Conservation (phyloP, 2,797 vertebrate genomes). For the Tragopan temminckii region DNA sequence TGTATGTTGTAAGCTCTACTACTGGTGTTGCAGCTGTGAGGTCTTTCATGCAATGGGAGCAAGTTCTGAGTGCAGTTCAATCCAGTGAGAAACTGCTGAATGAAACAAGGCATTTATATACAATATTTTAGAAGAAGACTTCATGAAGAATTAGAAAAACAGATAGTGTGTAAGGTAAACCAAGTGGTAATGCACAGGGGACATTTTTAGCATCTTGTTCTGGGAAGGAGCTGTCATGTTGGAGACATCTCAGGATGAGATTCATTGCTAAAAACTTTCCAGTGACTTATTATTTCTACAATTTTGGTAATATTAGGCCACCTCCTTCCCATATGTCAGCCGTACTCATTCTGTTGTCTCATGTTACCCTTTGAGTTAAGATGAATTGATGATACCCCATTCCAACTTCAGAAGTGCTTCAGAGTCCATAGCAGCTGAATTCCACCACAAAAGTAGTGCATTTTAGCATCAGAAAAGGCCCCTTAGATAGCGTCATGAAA, state of each 20-base stretch:
- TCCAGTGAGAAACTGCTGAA: not conserved
- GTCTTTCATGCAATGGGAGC: not conserved
- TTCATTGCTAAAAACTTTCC: not conserved
- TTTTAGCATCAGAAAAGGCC: not conserved
- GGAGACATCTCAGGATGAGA: not conserved
- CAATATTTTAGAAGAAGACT: not conserved
- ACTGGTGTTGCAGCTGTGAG: not conserved
- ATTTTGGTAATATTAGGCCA: not conserved
- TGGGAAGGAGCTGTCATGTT: not conserved
- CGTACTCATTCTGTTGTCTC: not conserved
- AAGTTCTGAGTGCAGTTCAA: not conserved
- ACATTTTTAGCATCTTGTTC: not conserved
- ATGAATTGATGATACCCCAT: not conserved
- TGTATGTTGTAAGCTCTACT: not conserved
- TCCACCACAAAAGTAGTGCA: not conserved
- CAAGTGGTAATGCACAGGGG: not conserved
- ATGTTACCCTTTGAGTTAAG: not conserved
- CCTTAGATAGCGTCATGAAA: not conserved
- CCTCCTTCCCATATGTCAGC: not conserved
- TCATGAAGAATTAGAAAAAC: not conserved
- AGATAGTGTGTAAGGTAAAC: not conserved
- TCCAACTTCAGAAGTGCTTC: not conserved
- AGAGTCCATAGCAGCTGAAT: not conserved
- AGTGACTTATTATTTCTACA: not conserved
- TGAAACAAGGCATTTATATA: not conserved